These are phyloP conservation scores for Kryptolebias ocellatus DNA, from an alignment of 2,797 vertebrate species.

Conservation along the genomic window DNA sequence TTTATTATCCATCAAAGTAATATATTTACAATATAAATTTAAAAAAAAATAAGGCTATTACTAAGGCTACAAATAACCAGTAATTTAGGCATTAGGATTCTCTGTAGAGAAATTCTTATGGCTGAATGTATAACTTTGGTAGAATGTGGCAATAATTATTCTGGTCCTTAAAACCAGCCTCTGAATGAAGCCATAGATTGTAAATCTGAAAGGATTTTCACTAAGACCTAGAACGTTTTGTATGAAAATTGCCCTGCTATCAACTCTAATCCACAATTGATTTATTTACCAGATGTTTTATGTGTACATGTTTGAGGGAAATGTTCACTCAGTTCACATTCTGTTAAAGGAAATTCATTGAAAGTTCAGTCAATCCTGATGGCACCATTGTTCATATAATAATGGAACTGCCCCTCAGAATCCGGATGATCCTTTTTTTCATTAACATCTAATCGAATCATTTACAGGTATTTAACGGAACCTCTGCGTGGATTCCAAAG, in stretches of 20 bases:
- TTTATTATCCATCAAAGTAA: conserved; percentile 16
- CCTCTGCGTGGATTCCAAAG: conserved; percentile 25
- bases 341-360: conserved; percentile 8
- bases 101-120: conserved; percentile 21
- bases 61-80: neutral
- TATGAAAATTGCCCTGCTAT: conserved; percentile 9
- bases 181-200: conserved; percentile 45
- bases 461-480: conserved; percentile 26
- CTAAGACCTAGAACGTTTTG: conserved; percentile 4
- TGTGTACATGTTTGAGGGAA: conserved; percentile 12
- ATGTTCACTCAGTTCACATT: neutral
- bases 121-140: conserved; percentile 79
- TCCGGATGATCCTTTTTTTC: neutral
- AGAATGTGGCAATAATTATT: conserved; percentile 35
- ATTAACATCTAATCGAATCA: conserved; percentile 10
- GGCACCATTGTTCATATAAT: conserved; percentile 3
- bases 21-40: conserved; percentile 5
- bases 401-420: conserved; percentile 11
- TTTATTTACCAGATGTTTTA: conserved; percentile 6
- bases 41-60: neutral
- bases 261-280: conserved; percentile 6
- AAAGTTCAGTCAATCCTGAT: conserved; percentile 17
- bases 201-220: conserved; percentile 23
- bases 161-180: conserved; percentile 35
- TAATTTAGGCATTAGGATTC: conserved; percentile 6